phyloP scores from a whole-genome alignment of 2,797 vertebrate genomes.

The Anisognathus igniventris region DNA sequence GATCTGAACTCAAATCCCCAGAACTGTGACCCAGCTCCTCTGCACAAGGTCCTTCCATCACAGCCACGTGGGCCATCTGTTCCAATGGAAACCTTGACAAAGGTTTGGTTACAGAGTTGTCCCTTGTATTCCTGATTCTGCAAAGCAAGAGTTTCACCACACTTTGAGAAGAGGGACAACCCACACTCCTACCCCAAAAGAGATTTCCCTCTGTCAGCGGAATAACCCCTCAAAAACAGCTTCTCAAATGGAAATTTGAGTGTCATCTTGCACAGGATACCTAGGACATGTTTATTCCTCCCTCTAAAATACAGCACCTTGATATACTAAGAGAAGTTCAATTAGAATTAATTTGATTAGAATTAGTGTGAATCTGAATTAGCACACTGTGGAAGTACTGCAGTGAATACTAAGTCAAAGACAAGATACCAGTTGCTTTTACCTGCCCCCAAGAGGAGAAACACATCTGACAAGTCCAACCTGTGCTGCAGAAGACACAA shows the following conservation, averaged over 20 bases:
- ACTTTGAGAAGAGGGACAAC: not conserved
- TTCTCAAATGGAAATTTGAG: not conserved
- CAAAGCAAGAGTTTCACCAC: not conserved
- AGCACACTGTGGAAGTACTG: not conserved
- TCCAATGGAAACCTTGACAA: not conserved
- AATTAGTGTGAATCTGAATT: not conserved
- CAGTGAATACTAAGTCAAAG: not conserved
- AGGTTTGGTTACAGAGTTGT: not conserved
- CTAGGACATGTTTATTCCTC: not conserved
- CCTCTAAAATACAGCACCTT: not conserved
- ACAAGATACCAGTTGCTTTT: not conserved
- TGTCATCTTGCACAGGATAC: not conserved
- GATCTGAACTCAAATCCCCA: not conserved
- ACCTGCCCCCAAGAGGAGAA: not conserved
- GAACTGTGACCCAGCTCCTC: not conserved
- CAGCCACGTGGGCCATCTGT: not conserved
- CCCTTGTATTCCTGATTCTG: not conserved
- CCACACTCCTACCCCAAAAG: fast-evolving
- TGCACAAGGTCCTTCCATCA: not conserved
- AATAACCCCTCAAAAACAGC: not conserved
- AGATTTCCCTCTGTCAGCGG: not conserved
- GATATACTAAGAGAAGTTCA: not conserved
- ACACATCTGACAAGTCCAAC: not conserved
- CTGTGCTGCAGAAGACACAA: not conserved
- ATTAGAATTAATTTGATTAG: not conserved